Evolutionary conservation across 2,797 vertebrate genomes (phyloP), one percentile per base, ranked within the genome.

Genomic region (Danionella dracula): DNA sequence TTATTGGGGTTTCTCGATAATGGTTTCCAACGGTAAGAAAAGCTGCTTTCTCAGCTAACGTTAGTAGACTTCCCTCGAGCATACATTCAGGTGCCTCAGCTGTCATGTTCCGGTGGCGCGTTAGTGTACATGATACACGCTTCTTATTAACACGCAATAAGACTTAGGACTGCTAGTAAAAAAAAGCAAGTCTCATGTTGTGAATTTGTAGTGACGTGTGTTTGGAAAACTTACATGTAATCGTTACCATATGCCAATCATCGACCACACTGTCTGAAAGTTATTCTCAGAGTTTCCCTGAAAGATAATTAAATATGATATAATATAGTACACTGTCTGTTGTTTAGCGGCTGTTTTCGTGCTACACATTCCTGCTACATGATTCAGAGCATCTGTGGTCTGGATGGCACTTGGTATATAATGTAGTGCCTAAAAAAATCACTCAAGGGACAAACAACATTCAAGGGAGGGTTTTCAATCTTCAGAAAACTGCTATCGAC

Each of bases 41-140:
- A 55, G n/a, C 15, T 37, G 31, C n/a, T n/a, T n/a, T n/a, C n/a
- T n/a, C n/a, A n/a, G n/a, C n/a, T n/a, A n/a, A n/a, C n/a, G n/a
- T n/a, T n/a, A n/a, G n/a, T n/a, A 21, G 42, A 48, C 42, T 42
- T 15, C 53, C 57, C 34, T 38, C 44, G 34, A 34, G 12, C 32
- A 16, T 35, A 56, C 23, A 27, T 27, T 27, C 53, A 66, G 53
- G 53, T 66, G 49, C 8, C 42, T 57, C 29, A 37, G 7, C 41
- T 35, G 21, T 45, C 16, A 34, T 35, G 41, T 23, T 45, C 20
- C 16, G 15, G 51, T 3, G 16, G 21, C 15, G 54, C 4, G 45
- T 50, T 8, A 1, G 6, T 2, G 23, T 19, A 16, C 13, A 17
- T 19, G 34, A 54, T 37, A 17, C 16, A 45, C 17, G 10, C n/a